These are phyloP conservation scores for Limosa lapponica DNA, from an alignment of 2,797 vertebrate genomes.

Conservation along the genomic window DNA sequence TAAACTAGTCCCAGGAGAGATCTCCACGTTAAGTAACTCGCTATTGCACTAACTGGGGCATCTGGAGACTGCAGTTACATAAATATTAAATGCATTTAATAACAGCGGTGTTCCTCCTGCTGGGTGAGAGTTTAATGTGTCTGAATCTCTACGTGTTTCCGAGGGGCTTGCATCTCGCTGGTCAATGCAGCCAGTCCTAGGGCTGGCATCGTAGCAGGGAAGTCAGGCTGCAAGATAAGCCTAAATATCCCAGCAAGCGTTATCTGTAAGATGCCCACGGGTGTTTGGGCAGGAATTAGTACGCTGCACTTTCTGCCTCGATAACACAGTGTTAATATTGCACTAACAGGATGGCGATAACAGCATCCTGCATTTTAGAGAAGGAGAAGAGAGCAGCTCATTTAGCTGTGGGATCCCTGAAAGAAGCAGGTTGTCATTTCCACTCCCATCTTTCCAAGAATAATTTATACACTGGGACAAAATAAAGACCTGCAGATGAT, in stretches of 20 bases:
- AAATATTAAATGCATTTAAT: neutral
- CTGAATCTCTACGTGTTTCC: neutral
- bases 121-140: neutral
- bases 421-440: neutral
- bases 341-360: neutral
- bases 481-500: neutral
- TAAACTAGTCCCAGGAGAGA: neutral
- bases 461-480: neutral
- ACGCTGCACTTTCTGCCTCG: neutral
- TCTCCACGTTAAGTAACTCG: accelerated
- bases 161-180: neutral
- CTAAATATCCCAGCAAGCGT: neutral
- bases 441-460: neutral
- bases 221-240: neutral
- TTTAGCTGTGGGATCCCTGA: neutral
- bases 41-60: neutral
- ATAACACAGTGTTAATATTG: neutral
- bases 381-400: neutral
- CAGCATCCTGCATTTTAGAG: neutral
- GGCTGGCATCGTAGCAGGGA: neutral
- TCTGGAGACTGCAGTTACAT: neutral
- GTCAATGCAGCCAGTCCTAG: neutral
- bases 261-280: neutral
- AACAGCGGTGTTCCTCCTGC: neutral
- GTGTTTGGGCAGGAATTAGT: neutral